Evolutionary conservation across 2,113 vertebrate species (phyloP).

Genomic region (Cettia cetti): DNA sequence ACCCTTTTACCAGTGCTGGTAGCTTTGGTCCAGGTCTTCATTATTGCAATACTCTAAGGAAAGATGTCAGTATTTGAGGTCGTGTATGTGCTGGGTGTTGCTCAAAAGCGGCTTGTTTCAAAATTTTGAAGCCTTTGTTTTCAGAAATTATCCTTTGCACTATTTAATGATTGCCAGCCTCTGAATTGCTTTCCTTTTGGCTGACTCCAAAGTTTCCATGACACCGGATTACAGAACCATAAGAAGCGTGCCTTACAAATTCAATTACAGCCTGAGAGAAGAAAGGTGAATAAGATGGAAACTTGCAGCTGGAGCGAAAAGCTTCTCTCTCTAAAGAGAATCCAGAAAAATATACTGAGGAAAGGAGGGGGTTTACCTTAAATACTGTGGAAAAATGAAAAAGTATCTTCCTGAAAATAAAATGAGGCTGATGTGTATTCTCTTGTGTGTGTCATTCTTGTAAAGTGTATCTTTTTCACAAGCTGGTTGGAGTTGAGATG

Average conservation of each 20-base stretch:
- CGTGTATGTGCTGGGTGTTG: neutral
- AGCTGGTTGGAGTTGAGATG: neutral
- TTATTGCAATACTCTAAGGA: neutral
- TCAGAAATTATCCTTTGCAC: neutral
- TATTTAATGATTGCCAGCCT: neutral
- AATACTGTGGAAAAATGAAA: neutral
- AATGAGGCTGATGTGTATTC: neutral
- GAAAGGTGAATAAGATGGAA: neutral
- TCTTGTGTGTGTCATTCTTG: slow-evolving; percentile 6
- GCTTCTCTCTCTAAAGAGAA: neutral
- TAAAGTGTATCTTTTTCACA: slow-evolving; percentile 1
- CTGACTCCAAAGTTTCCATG: slow-evolving; percentile 45
- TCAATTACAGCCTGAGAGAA: neutral
- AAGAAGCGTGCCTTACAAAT: neutral
- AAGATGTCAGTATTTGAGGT: neutral
- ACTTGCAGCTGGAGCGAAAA: neutral
- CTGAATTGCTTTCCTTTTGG: neutral
- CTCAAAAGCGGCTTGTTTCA: neutral
- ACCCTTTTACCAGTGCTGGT: neutral
- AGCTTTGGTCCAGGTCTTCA: neutral
- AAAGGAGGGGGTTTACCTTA: neutral
- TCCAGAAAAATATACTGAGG: neutral
- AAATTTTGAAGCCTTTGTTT: neutral
- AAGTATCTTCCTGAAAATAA: neutral
- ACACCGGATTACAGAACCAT: neutral